Evolutionary conservation across 2,888 invertebrate genomes (phyloP).

Genomic region (Lacanobia oleracea): DNA sequence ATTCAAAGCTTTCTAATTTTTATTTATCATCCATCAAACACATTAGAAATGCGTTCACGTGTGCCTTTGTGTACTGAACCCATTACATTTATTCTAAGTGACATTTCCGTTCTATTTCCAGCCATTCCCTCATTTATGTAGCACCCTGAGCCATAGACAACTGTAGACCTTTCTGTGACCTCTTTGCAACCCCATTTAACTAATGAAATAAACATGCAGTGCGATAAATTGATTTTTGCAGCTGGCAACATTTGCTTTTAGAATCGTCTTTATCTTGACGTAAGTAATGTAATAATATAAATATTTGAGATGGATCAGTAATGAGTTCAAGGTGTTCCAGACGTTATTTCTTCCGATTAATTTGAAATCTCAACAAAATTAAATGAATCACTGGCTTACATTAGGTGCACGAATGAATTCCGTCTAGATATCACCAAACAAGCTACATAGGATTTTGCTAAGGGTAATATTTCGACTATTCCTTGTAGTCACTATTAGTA

Average conservation of each 20-base stretch:
- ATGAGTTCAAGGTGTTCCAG: constrained; percentile 44
- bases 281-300: constrained; percentile 36
- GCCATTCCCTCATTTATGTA: constrained; percentile 47
- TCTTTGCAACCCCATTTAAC: constrained; percentile 69
- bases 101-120: constrained; percentile 58
- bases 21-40: constrained; percentile 24
- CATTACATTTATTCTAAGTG: constrained; percentile 46
- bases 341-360: constrained; percentile 30
- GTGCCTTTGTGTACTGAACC: constrained; percentile 23
- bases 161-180: constrained; percentile 61
- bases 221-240: constrained; percentile 36
- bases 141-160: constrained; percentile 57
- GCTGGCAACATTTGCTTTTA: constrained; percentile 41
- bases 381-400: constrained; percentile 8
- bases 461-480: neutral
- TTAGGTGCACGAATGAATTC: constrained; percentile 3
- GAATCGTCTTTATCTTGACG: constrained; percentile 34
- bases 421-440: neutral
- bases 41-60: constrained; percentile 39
- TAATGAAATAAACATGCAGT: constrained; percentile 69
- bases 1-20: neutral
- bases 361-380: constrained; percentile 21
- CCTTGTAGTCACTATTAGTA: neutral
- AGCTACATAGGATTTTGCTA: neutral
- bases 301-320: constrained; percentile 39